phyloP scores from a whole-genome alignment of 2,113 vertebrate genomes.

The Heterocephalus glaber region DNA sequence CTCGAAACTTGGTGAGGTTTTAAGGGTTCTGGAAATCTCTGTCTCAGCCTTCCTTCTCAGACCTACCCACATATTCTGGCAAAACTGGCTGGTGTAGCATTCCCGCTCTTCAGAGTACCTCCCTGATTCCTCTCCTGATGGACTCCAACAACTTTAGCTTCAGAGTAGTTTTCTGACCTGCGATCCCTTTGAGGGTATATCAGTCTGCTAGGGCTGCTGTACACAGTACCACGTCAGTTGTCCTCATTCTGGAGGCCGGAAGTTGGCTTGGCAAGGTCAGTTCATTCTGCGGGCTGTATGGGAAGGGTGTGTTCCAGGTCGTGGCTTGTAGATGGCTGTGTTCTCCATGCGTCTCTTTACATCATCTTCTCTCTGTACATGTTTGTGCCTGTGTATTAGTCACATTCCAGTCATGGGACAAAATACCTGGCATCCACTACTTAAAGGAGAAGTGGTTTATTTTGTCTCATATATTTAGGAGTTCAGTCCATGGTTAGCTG shows the following conservation, averaged over 20 bases:
- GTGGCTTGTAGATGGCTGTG: neutral
- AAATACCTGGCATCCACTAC: too few species aligned
- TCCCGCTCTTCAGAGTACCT: neutral
- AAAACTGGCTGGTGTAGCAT: neutral
- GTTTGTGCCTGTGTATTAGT: neutral
- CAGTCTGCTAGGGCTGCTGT: neutral
- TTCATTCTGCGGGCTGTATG: neutral
- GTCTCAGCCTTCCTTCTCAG: neutral
- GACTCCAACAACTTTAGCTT: neutral
- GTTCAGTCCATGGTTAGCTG: too few species aligned
- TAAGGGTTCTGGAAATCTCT: neutral
- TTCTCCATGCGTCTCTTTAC: neutral
- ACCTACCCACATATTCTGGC: neutral
- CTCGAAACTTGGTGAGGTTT: neutral
- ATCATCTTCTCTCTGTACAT: neutral
- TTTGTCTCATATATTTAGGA: too few species aligned
- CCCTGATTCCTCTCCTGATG: neutral
- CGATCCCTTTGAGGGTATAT: neutral
- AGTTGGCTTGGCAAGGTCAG: neutral
- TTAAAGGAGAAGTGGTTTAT: too few species aligned
- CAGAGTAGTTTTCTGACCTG: neutral
- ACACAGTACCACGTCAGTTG: too few species aligned
- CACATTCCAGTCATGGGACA: too few species aligned
- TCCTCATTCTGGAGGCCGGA: neutral
- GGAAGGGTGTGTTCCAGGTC: neutral